Percentiles rank a stretch among this genome's conserved stretches.
Conservation (phyloP, 2,113 vertebrate species). For the cattle (Bos taurus) region ARS-UCD2.0 NC_037343.1:55483001-55483500, state of each 20-base stretch:
- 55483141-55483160: constrained; percentile 28
- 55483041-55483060: constrained; percentile 18
- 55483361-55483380: constrained; percentile 32
- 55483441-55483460: not conserved
- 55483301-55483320: constrained; percentile 44
- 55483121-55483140: not conserved
- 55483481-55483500: not conserved
- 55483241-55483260: constrained; percentile 39
- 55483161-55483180: constrained; percentile 22
- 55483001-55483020: not conserved
- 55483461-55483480: not conserved
- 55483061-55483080: not conserved
- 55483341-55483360: not conserved
- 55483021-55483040: constrained; percentile 30
- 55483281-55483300: constrained; percentile 10
- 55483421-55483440: not conserved
- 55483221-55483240: constrained; percentile 11
- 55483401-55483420: not conserved
- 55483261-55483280: not conserved
- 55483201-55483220: constrained; percentile 22
- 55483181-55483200: not conserved
- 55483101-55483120: constrained; percentile 30
- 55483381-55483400: constrained; percentile 15
- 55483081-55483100: not conserved
- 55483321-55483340: constrained; percentile 26